A percentile compares a stretch with the other conserved stretches of the same genome.
Evolutionary conservation across 2,113 vertebrate species (phyloP).

Genomic region (Crotalus horridus): DNA sequence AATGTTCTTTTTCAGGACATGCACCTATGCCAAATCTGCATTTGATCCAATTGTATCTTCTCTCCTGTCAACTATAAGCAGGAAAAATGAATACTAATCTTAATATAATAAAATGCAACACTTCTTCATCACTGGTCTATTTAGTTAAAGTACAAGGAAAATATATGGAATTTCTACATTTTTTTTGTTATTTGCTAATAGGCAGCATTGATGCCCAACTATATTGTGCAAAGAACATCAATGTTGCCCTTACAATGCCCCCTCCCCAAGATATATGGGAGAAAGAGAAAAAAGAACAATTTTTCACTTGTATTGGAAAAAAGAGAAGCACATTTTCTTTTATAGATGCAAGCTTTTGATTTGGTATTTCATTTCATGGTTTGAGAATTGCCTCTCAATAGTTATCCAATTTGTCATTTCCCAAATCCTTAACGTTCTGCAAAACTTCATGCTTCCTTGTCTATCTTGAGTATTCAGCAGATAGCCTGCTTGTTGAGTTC

Average conservation of each 20-base stretch:
- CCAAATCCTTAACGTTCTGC: neutral
- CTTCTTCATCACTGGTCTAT: neutral
- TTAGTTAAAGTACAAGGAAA: neutral
- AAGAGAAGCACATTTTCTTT: neutral
- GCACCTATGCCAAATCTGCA: constrained; percentile 18
- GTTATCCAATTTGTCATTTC: neutral
- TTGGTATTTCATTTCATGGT: neutral
- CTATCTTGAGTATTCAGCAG: neutral
- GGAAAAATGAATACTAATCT: constrained; percentile 8
- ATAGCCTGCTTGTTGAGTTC: neutral
- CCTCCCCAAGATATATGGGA: neutral
- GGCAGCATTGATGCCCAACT: neutral
- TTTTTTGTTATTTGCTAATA: neutral
- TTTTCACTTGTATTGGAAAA: neutral
- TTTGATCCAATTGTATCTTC: constrained; percentile 17
- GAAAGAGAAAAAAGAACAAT: neutral
- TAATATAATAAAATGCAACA: neutral
- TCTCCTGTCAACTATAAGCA: neutral
- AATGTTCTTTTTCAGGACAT: constrained; percentile 23
- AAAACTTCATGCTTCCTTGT: neutral
- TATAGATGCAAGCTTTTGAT: neutral
- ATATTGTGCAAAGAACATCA: too few species aligned
- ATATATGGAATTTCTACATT: neutral
- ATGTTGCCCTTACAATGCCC: neutral
- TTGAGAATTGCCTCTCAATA: neutral